These are phyloP conservation scores for Hyppa rectilinea DNA, from an alignment of 2,888 invertebrate species.

Conservation along the genomic window DNA sequence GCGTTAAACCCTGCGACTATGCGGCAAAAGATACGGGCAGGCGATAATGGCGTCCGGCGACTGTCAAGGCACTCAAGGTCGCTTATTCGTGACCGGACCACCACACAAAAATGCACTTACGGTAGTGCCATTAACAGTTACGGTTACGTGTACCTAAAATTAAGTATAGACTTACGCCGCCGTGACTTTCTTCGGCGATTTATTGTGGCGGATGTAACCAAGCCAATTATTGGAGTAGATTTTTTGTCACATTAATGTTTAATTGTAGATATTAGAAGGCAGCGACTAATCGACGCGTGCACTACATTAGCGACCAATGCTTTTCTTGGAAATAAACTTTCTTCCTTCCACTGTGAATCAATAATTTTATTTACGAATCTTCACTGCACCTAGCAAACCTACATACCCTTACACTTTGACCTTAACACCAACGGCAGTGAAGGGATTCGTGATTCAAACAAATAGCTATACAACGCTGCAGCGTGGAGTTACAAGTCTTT, in stretches of 20 bases:
- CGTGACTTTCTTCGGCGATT: background rate
- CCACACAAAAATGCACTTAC: background rate
- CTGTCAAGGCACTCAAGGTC: slow-evolving; percentile 9
- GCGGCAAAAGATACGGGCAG: background rate
- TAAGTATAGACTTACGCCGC: background rate
- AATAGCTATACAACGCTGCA: no score
- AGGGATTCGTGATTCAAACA: no score
- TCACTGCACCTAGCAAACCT: no score
- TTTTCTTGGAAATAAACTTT: no score
- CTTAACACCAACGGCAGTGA: no score
- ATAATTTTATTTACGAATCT: no score
- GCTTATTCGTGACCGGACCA: slow-evolving; percentile 22
- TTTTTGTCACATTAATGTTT: background rate
- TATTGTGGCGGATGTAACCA: background rate
- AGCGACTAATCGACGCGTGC: background rate
- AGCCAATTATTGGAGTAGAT: no score
- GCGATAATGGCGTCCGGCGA: slow-evolving; percentile 16
- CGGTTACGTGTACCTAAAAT: background rate
- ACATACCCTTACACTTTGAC: no score
- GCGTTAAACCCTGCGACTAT: background rate
- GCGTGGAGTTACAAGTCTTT: background rate
- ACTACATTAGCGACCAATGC: background rate
- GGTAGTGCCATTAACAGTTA: background rate
- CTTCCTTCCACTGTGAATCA: no score
- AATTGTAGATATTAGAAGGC: background rate